A percentile compares a stretch with the other conserved stretches of the same genome.
These are phyloP conservation scores for Pseudotriccus pelzelni DNA, from an alignment of 2,797 vertebrate species.

Conservation along the genomic window DNA sequence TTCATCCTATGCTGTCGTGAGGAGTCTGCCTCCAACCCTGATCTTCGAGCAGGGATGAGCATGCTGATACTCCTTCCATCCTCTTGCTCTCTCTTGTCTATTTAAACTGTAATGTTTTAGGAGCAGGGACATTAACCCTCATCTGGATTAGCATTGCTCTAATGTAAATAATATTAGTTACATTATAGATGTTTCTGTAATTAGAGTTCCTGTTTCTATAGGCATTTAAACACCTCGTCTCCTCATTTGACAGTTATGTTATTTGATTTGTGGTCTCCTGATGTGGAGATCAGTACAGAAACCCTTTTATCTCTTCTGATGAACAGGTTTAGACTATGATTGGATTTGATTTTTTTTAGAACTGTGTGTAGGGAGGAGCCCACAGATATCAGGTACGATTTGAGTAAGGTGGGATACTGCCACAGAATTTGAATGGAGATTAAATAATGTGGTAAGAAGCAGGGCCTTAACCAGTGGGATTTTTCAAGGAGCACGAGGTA, in stretches of 20 bases:
- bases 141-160: slow-evolving; percentile 49
- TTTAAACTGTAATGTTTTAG: slow-evolving; percentile 70
- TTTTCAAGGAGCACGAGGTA: not conserved
- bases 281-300: slow-evolving; percentile 34
- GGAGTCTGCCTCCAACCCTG: slow-evolving; percentile 3
- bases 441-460: not conserved
- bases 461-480: not conserved
- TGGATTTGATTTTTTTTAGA: slow-evolving; percentile 46
- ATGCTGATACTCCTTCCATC: slow-evolving; percentile 1
- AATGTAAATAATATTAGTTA: slow-evolving; percentile 73
- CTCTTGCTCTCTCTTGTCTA: slow-evolving; percentile 18
- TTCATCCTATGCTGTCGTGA: not conserved
- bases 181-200: slow-evolving; percentile 68
- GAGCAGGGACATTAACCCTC: slow-evolving; percentile 65
- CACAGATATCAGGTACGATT: not conserved
- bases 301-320: slow-evolving; percentile 33
- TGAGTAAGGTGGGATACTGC: not conserved
- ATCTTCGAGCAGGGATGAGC: not conserved
- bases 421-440: slow-evolving; percentile 8
- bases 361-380: not conserved
- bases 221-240: slow-evolving; percentile 56
- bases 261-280: slow-evolving; percentile 65
- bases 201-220: slow-evolving; percentile 67
- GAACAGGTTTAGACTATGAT: slow-evolving; percentile 1
- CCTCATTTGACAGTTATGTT: slow-evolving; percentile 55